phyloP scores from a whole-genome alignment of 2,113 vertebrate genomes.

The Vidua macroura region DNA sequence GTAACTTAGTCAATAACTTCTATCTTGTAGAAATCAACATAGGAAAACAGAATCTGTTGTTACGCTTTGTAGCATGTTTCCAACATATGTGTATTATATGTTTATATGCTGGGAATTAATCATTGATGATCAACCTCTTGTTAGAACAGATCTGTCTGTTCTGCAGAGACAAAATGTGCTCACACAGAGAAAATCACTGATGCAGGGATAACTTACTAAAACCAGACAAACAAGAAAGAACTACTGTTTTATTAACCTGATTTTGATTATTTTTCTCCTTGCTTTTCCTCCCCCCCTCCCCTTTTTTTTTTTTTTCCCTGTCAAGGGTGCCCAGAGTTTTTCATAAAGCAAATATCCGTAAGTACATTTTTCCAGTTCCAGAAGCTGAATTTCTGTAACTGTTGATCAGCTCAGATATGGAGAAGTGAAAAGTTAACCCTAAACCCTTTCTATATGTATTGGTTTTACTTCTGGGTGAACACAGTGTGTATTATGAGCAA shows the following conservation, averaged over 20 bases:
- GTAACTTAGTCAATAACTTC: neutral
- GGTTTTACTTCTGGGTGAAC: neutral
- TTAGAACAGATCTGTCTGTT: neutral
- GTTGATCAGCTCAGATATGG: neutral
- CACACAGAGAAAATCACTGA: rapidly evolving
- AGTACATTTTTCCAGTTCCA: neutral
- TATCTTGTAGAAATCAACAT: neutral
- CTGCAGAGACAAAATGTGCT: neutral
- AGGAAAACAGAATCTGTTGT: neutral
- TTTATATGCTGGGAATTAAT: neutral
- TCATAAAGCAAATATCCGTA: neutral
- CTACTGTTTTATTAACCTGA: neutral
- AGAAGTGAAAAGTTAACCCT: neutral
- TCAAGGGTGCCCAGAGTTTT: neutral
- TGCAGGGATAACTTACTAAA: neutral
- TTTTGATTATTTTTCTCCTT: neutral
- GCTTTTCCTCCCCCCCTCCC: rapidly evolving
- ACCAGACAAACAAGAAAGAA: neutral
- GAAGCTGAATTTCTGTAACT: neutral
- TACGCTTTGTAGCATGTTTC: neutral
- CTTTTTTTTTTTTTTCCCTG: too few species aligned
- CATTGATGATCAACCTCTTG: neutral
- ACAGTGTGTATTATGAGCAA: neutral
- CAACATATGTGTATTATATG: neutral
- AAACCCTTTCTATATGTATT: neutral